Evolutionary conservation across 92 coral and sea anemone genomes (phyloP).

Genomic region (Siderastrea radians): DNA sequence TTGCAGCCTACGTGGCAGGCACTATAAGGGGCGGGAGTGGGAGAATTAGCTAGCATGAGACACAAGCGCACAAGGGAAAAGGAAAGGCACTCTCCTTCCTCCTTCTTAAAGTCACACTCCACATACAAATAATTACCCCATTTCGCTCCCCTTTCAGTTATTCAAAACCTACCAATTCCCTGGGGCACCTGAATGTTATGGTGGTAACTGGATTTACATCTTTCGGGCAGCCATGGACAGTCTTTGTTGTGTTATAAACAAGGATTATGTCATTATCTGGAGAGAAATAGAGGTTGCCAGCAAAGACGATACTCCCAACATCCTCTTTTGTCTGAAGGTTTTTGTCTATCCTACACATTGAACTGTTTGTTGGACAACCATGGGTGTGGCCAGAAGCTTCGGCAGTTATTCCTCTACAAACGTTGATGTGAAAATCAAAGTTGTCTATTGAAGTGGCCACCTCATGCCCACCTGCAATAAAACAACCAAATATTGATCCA

Average conservation of each 20-base stretch:
- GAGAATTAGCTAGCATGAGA: too few species aligned
- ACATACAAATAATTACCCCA: too few species aligned
- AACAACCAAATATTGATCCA: not conserved
- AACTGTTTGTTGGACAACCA: slow-evolving; percentile 60
- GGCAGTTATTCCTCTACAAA: slow-evolving; percentile 91
- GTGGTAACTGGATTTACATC: slow-evolving; percentile 58
- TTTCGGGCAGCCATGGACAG: slow-evolving; percentile 26
- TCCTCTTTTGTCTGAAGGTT: slow-evolving; percentile 31
- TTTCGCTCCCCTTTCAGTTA: too few species aligned
- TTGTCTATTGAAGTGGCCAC: slow-evolving; percentile 72
- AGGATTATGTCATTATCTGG: slow-evolving; percentile 48
- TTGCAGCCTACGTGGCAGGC: too few species aligned
- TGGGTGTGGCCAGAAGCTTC: slow-evolving; percentile 50
- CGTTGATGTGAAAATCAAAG: slow-evolving; percentile 86
- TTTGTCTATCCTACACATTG: slow-evolving; percentile 72
- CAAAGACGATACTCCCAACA: slow-evolving; percentile 53
- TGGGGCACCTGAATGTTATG: slow-evolving; percentile 86
- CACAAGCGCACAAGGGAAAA: too few species aligned
- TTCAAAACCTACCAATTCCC: slow-evolving; percentile 52
- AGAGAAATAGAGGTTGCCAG: slow-evolving; percentile 17
- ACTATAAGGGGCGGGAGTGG: too few species aligned
- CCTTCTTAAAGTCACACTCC: too few species aligned
- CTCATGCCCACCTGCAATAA: slow-evolving; percentile 85
- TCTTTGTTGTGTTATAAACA: slow-evolving; percentile 50
- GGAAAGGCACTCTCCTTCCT: too few species aligned